phyloP scores from a whole-genome alignment of 2,113 vertebrate species.

The Acanthisitta chloris region DNA sequence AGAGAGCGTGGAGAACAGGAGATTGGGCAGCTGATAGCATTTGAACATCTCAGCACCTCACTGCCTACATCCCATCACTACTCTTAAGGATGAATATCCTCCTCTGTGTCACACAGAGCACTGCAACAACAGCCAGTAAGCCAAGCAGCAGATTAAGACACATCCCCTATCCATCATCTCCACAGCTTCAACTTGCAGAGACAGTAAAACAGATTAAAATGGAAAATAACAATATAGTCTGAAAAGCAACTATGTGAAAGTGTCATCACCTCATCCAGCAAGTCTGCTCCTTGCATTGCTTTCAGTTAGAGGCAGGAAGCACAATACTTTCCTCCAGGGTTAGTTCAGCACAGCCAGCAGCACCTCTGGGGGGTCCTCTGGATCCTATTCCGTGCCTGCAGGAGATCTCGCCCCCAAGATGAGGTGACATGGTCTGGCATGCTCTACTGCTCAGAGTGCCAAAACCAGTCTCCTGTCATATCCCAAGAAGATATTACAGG shows the following conservation, averaged over 20 bases:
- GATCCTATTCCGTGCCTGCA: not conserved
- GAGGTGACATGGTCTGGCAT: not conserved
- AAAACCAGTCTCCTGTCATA: not conserved
- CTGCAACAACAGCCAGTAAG: not conserved
- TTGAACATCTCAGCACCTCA: not conserved
- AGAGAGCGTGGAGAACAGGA: not conserved
- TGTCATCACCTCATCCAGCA: not conserved
- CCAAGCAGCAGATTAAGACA: not conserved
- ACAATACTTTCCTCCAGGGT: not conserved
- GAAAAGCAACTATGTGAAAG: not conserved
- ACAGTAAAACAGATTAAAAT: slow-evolving; percentile 48
- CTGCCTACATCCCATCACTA: not conserved
- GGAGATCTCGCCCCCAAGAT: not conserved
- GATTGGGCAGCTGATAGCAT: not conserved
- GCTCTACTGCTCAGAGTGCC: not conserved
- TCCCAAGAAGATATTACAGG: not conserved
- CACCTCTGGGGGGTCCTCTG: not conserved
- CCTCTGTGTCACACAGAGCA: not conserved
- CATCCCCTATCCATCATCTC: not conserved
- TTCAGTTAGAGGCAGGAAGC: not conserved
- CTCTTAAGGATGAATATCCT: not conserved
- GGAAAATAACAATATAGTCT: not conserved
- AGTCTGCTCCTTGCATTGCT: not conserved
- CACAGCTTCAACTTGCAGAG: slow-evolving; percentile 1
- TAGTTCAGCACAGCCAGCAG: not conserved